These are phyloP conservation scores for Apantesis nais DNA, from an alignment of 2,888 invertebrate genomes.

Conservation along the genomic window DNA sequence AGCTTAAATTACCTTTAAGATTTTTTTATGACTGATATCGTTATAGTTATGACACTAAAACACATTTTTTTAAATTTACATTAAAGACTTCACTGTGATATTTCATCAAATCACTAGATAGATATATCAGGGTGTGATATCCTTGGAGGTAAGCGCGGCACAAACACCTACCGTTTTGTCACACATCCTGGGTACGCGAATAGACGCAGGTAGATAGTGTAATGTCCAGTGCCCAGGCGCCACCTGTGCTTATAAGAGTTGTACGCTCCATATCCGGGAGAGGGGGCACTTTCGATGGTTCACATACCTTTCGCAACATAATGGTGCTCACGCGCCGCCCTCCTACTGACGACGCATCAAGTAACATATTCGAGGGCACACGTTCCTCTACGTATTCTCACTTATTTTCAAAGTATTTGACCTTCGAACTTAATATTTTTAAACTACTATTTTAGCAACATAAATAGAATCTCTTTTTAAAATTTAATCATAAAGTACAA, in stretches of 20 bases:
- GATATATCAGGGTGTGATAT: slow-evolving; percentile 40
- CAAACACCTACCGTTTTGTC: slow-evolving; percentile 78
- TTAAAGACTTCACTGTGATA: slow-evolving; percentile 34
- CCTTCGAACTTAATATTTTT: background rate
- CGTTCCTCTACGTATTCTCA: slow-evolving; percentile 32
- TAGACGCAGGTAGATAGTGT: slow-evolving; percentile 72
- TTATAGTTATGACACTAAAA: slow-evolving; percentile 31
- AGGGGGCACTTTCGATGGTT: slow-evolving; percentile 85
- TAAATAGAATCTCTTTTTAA: background rate
- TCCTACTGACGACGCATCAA: slow-evolving; percentile 53
- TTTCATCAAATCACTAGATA: slow-evolving; percentile 65
- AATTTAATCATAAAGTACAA: background rate
- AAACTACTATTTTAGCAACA: background rate
- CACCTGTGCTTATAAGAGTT: slow-evolving; percentile 84
- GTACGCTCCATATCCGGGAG: slow-evolving; percentile 78
- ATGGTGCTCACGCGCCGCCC: slow-evolving; percentile 76
- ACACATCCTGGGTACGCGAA: slow-evolving; percentile 76
- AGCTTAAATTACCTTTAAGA: slow-evolving; percentile 15
- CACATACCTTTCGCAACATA: slow-evolving; percentile 77
- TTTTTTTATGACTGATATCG: slow-evolving; percentile 7
- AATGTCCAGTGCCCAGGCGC: slow-evolving; percentile 78
- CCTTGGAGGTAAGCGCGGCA: slow-evolving; percentile 36
- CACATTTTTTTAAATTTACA: slow-evolving; percentile 30
- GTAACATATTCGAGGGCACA: slow-evolving; percentile 56
- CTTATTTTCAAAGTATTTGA: slow-evolving; percentile 6